Evolutionary conservation across 1,140 invertebrate species (phyloP), one percentile per base, ranked within the genome.

Genomic region (Vanessa atalanta): DNA sequence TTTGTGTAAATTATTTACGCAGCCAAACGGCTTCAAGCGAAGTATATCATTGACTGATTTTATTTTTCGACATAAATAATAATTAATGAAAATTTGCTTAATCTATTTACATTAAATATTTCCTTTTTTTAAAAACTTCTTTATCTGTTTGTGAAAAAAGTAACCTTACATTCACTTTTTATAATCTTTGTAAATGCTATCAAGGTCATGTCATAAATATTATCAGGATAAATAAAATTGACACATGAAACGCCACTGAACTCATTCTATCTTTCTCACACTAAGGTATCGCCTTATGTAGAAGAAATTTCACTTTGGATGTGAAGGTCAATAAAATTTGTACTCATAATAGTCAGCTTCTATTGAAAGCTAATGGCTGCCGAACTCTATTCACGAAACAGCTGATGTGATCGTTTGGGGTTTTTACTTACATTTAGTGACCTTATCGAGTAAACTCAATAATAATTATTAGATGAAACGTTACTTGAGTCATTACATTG

Each of bases 321-420:
- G 31, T 31, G 60, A 50, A 53, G 14, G 48, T 74, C 51, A 55
- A 79, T 77, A 69, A 63, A 77, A 81, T 76, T 79, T 80, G 66
- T 31, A 57, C 60, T 65, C 63, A 57, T 83, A 78, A 70, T 80
- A 77, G 47, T 77, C 68, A 77, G 78, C 77, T 78, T 81, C 79
- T 78, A 85, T 85, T 89, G 84, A 89, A 88, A 90, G 85, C 85
- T 91, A 92, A 92, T 92, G 90, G 90, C 89, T 82, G 88, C 88
- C 83, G 75, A 83, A 84, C 79, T 81, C 79, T 85, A 86, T 83
- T 88, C 83, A 81, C 81, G 82, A 91, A 92, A 93, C 91, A 93
- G 91, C 91, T 93, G 91, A 93, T 93, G 86, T 91, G 88, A 83
- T 91, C 83, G 81, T 88, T 88, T 85, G 74, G 69, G 51, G 75